Base-by-base conservation (phyloP, 2,888 invertebrate species). In the Petrolisthes cinctipes region DNA sequence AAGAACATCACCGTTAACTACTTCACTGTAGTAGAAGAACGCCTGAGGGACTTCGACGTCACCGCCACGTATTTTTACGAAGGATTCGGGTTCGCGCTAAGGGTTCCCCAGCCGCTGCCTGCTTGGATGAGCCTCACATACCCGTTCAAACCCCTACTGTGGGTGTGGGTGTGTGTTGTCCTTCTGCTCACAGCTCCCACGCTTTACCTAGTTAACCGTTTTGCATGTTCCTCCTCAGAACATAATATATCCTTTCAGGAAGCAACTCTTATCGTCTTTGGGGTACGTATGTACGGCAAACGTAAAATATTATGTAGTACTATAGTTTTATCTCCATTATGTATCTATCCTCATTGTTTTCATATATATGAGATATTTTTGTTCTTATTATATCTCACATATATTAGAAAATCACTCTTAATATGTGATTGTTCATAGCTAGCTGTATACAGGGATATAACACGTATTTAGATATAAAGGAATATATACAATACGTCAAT, bases 1-100 rank as follows among this genome's bases (percentile, higher is more conserved):
- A 88, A 87, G 61, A 88, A 89, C 82, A 78, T 89, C 37, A 88
- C 88, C 6, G 78, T 89, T 37, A 86, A 87, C 78, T 83, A 88
- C 80, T 80, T 89, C 20, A 85, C 83, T 7, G 76, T 89, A 7
- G 87, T 87, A 11, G 61, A 75, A 20, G 86, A 87, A 9, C 57
- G 89, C 7, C 53, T 76, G 4, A 23, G 78, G 57, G 80, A 87
- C 66, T 89, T 89, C 68, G 89, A 89, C 57, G 20, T 76, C 20
- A 84, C 89, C 9, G 66, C 79, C 5, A 73, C 89, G n/a, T 89
- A 88, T 80, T 85, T 85, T 75, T 83, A 78, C 71, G 88, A 89
- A 20, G 89, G 89, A 14, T 89, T 79, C 51, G 85, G 85, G 1
- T 85, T 85, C 23, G 79, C 79, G 1, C 66, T 85, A 7, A 23